Base-by-base conservation (phyloP, 2,797 vertebrate genomes). In the Tangara arthus region DNA sequence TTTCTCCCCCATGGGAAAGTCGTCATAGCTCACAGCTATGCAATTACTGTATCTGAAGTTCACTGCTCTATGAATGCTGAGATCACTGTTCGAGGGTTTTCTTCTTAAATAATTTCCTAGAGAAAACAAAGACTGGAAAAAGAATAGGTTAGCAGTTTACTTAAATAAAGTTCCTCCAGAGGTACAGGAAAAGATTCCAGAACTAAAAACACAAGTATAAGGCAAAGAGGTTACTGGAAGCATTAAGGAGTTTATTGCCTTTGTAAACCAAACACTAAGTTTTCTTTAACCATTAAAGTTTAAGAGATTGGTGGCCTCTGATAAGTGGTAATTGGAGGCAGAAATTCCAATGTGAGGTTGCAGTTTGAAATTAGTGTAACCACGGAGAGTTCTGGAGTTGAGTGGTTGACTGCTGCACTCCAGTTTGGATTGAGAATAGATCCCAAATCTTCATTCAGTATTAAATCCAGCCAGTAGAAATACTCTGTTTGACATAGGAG, bases 1-100 rank as follows among this genome's bases (percentile, higher is more conserved):
- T 90, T 97, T 66, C 63, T 91, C 49, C 92, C 75, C 65, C 93
- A 52, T 88, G 83, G 90, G 91, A 93, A 97, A 97, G 95, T 90
- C 32, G 15, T 94, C 79, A 63, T 92, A 88, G 94, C 91, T 95
- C 80, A 77, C 87, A 92, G 93, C 80, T 82, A 59, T 22, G 63
- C 80, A 93, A 52, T 96, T 94, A 83, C 69, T 70, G 93, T 93
- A 92, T 86, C 91, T 88, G 73, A 84, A 87, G 72, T 91, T 95
- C 88, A 85, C 50, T 68, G 82, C 92, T 87, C 8, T 77, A 53
- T 77, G 89, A 93, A 82, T 70, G 75, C 80, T 78, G 90, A 90
- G 66, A 94, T 94, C 85, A 75, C 47, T 47, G 52, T 89, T 95
- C 5, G 9, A 59, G 69, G 14, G 75, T 92, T 83, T 93, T 79